Conservation (phyloP, 2,797 vertebrate genomes). For the Liasis olivaceus region DNA sequence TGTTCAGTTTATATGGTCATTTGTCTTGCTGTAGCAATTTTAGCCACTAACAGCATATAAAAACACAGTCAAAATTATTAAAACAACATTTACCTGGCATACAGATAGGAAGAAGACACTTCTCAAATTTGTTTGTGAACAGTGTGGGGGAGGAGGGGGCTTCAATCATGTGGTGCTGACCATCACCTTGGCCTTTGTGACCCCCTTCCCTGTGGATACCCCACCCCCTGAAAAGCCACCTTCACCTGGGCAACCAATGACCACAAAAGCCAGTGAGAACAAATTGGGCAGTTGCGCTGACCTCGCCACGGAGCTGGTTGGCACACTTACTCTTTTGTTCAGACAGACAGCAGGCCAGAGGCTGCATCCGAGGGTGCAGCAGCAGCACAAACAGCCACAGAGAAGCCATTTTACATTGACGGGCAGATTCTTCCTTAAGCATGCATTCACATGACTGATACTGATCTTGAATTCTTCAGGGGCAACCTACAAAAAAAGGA, state of each 20-base stretch:
- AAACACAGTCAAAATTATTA: no score
- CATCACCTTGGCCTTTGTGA: not conserved
- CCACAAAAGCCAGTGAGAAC: not conserved
- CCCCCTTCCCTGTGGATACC: not conserved
- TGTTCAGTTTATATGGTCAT: no score
- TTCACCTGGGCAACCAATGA: not conserved
- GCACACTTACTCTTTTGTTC: constrained; percentile 93
- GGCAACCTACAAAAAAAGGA: constrained; percentile 83
- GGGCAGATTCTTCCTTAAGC: constrained; percentile 94
- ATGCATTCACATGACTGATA: constrained; percentile 90
- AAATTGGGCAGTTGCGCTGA: not conserved
- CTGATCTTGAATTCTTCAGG: constrained; percentile 99
- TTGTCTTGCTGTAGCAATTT: no score
- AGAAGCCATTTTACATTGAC: constrained; percentile 98
- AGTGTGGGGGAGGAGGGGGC: no score
- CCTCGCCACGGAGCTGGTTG: not conserved
- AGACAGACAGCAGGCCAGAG: constrained; percentile 98
- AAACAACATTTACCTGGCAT: no score
- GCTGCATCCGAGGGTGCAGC: constrained; percentile 97
- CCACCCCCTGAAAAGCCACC: not conserved
- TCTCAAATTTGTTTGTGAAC: no score
- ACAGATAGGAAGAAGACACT: no score
- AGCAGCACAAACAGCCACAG: constrained; percentile 97
- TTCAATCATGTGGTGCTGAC: no score
- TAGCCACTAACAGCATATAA: no score